A percentile compares a stretch with the other conserved stretches of the same genome.
phyloP scores from a whole-genome alignment of 2,888 invertebrate species.

The Troides aeacus region DNA sequence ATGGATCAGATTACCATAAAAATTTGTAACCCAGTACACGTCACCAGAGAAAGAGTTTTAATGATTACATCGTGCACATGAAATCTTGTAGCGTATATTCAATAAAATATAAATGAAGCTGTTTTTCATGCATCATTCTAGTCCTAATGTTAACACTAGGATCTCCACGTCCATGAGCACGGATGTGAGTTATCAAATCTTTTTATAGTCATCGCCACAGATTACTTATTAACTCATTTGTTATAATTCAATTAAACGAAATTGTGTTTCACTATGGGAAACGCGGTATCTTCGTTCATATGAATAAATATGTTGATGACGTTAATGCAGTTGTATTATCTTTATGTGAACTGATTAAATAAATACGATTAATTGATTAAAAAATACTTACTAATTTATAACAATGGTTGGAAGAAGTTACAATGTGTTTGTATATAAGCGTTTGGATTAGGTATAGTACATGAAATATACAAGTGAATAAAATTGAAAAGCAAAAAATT shows the following conservation, averaged over 20 bases:
- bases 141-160: neutral
- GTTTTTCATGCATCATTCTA: neutral
- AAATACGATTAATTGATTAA: no score
- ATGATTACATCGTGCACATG: no score
- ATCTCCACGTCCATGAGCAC: slow-evolving; percentile 46
- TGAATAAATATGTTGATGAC: neutral
- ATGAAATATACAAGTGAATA: neutral
- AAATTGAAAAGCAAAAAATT: neutral
- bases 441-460: neutral
- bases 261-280: neutral
- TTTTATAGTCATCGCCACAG: slow-evolving; percentile 20
- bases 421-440: no score
- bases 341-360: no score
- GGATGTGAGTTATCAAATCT: slow-evolving; percentile 54
- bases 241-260: slow-evolving; percentile 11
- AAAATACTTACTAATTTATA: no score
- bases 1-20: no score
- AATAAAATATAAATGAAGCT: neutral
- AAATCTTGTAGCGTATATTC: no score
- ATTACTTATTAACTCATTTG: slow-evolving; percentile 20
- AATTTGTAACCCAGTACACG: no score
- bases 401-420: neutral
- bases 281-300: neutral
- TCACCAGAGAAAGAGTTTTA: no score
- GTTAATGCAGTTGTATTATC: no score